A percentile compares a stretch with the other conserved stretches of the same genome.
Conservation (phyloP, 2,888 invertebrate species). For the Fragum sueziense region DNA sequence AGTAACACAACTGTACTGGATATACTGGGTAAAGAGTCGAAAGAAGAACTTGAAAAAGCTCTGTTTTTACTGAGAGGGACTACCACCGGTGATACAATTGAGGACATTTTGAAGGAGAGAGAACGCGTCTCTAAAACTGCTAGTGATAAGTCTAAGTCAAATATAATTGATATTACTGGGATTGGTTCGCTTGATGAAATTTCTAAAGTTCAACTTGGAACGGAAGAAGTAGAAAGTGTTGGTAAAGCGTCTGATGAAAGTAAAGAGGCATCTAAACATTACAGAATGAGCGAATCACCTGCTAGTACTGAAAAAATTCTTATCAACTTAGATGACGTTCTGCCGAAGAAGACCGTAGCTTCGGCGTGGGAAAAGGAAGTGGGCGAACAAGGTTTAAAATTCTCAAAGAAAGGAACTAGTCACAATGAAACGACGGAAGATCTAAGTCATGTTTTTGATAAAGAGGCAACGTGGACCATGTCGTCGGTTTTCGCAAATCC, state of each 20-base stretch:
- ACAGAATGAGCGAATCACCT: neutral
- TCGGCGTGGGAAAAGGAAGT: neutral
- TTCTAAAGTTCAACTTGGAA: neutral
- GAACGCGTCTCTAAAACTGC: slow-evolving; percentile 34
- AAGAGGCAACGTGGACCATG: slow-evolving; percentile 34
- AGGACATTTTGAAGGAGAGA: slow-evolving; percentile 42
- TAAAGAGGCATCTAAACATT: neutral
- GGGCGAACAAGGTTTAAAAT: neutral
- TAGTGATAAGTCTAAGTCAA: neutral
- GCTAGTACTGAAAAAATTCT: slow-evolving; percentile 11
- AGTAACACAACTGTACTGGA: slow-evolving; percentile 52
- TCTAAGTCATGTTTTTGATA: slow-evolving; percentile 27
- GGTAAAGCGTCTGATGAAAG: slow-evolving; percentile 4
- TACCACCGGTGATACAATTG: slow-evolving; percentile 54
- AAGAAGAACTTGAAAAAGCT: slow-evolving; percentile 61
- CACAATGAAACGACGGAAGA: neutral
- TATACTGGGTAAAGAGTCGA: slow-evolving; percentile 54
- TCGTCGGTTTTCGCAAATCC: slow-evolving; percentile 57
- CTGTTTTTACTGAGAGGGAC: slow-evolving; percentile 60
- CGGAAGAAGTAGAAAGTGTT: neutral
- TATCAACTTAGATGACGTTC: neutral
- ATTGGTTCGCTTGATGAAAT: neutral
- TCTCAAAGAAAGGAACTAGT: neutral
- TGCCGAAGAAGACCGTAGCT: neutral
- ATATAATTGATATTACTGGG: neutral